A percentile compares a stretch with the other conserved stretches of the same genome.
phyloP scores from a whole-genome alignment of 2,888 invertebrate genomes.

The Mimumesa dahlbomi region DNA sequence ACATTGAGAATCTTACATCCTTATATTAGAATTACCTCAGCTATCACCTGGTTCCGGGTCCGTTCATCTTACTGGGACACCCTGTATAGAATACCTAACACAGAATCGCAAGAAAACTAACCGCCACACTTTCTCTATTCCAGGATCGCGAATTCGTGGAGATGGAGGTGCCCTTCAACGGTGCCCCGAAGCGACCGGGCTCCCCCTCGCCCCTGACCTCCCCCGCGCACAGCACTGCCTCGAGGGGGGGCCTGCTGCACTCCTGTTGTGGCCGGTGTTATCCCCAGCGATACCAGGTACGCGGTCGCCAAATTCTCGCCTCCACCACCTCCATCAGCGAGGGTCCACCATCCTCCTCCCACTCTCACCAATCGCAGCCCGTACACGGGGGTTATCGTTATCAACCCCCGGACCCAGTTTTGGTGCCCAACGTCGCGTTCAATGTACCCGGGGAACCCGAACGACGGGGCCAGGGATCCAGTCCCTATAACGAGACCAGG shows the following conservation, averaged over 20 bases:
- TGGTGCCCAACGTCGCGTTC: constrained; percentile 77
- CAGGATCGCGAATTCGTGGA: constrained; percentile 99
- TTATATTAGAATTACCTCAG: no score
- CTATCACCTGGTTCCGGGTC: no score
- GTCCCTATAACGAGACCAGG: constrained; percentile 78
- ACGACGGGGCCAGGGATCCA: constrained; percentile 65
- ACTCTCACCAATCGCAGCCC: constrained; percentile 74
- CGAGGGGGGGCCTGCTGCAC: constrained; percentile 86
- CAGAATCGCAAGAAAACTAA: no score
- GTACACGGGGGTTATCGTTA: constrained; percentile 57
- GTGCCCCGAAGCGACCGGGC: constrained; percentile 94
- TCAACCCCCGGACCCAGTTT: constrained; percentile 69
- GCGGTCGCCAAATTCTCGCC: constrained; percentile 79
- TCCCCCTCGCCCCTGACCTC: constrained; percentile 93
- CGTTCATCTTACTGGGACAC: neutral
- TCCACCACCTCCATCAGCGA: constrained; percentile 79
- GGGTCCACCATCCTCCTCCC: constrained; percentile 73
- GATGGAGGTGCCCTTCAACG: constrained; percentile 96
- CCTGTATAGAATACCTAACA: no score
- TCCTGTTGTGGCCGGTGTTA: constrained; percentile 92
- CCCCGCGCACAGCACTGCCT: constrained; percentile 91
- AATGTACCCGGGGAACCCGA: constrained; percentile 75
- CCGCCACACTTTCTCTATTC: no score
- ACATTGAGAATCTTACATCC: no score
- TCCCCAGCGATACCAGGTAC: constrained; percentile 94